These are phyloP conservation scores for Scophthalmus maximus DNA, from an alignment of 2,113 vertebrate genomes.

Conservation along the genomic window DNA sequence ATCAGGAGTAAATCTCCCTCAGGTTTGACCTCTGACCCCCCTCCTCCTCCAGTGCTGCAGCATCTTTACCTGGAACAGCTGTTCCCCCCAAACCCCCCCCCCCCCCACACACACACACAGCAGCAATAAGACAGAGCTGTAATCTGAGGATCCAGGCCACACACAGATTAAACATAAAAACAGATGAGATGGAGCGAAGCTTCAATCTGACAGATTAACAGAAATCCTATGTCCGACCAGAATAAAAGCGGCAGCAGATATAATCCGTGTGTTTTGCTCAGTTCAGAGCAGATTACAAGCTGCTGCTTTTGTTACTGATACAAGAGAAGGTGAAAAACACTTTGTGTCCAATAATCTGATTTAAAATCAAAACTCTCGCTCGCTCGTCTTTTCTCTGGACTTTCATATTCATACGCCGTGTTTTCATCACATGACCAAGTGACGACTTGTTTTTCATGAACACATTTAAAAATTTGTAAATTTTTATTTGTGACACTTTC, in stretches of 20 bases:
- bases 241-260: slow-evolving; percentile 81
- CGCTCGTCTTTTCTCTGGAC: not conserved
- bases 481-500: no score
- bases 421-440: no score
- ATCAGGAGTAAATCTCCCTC: slow-evolving; percentile 46
- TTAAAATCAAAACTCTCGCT: slow-evolving; percentile 24
- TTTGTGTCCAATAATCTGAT: slow-evolving; percentile 71
- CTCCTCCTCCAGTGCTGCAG: slow-evolving; percentile 50
- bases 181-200: slow-evolving; percentile 73
- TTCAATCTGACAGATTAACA: slow-evolving; percentile 93
- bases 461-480: no score
- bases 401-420: no score
- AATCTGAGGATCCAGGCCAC: slow-evolving; percentile 98
- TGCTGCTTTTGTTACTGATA: slow-evolving; percentile 77
- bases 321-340: slow-evolving; percentile 62
- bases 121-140: slow-evolving; percentile 88
- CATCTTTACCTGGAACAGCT: slow-evolving; percentile 89
- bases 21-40: slow-evolving; percentile 34
- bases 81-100: not conserved
- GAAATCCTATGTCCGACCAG: slow-evolving; percentile 91
- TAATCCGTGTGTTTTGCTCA: slow-evolving; percentile 86
- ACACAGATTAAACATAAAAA: slow-evolving; percentile 94
- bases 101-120: slow-evolving; percentile 3
- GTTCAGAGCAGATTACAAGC: slow-evolving; percentile 84
- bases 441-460: no score